These are phyloP conservation scores for Drosophila percnosoma DNA, from an alignment of 2,888 invertebrate genomes.

Conservation along the genomic window DNA sequence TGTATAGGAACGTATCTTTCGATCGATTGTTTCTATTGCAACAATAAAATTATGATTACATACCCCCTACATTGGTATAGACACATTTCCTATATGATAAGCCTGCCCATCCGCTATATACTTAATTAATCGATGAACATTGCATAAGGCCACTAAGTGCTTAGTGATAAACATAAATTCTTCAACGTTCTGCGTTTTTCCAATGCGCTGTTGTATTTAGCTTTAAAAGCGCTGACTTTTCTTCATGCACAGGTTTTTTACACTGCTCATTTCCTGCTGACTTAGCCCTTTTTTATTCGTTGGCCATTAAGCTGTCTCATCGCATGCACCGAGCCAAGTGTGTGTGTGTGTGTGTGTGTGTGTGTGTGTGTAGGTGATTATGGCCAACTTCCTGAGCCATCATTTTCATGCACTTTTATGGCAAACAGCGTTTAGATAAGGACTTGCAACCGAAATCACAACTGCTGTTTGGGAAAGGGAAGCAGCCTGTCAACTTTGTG, in stretches of 20 bases:
- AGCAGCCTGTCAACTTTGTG: constrained; percentile 12
- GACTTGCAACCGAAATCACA: constrained; percentile 10
- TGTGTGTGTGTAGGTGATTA: constrained; percentile 33
- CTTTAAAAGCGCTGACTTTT: not conserved
- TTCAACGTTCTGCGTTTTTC: not conserved
- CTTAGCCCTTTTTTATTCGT: constrained; percentile 62
- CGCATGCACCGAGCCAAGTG: not conserved
- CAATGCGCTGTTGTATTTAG: not conserved
- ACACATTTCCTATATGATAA: not conserved
- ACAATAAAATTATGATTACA: not conserved
- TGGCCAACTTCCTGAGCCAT: constrained; percentile 55
- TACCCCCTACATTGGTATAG: not conserved
- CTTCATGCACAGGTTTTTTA: not conserved
- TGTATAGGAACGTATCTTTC: not conserved
- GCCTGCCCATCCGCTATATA: not conserved
- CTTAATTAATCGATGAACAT: not conserved
- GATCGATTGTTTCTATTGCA: not conserved
- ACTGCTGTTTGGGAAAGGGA: not conserved
- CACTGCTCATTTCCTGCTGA: constrained; percentile 61
- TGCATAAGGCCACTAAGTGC: not conserved
- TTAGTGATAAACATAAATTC: not conserved
- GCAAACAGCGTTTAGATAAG: constrained; percentile 66
- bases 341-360: not conserved
- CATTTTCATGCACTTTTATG: constrained; percentile 50
- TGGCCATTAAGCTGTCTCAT: constrained; percentile 15